These are phyloP conservation scores for Anthrax anthrax DNA, from an alignment of 2,888 invertebrate genomes.

Conservation along the genomic window DNA sequence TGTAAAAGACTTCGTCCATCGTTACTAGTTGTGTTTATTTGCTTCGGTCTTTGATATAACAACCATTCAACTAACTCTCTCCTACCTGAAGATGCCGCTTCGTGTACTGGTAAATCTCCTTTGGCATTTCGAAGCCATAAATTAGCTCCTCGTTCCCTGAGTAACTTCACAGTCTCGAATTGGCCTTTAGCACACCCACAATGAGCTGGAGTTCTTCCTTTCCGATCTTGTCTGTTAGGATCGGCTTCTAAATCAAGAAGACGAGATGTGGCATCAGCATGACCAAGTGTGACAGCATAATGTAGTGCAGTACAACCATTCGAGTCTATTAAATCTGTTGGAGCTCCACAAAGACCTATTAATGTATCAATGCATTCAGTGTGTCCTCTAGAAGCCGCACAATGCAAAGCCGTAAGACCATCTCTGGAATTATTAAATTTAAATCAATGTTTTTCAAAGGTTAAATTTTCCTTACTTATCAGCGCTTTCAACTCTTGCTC, in stretches of 20 bases:
- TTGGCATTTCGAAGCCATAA: conserved; percentile 84
- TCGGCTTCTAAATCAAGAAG: conserved; percentile 82
- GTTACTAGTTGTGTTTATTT: conserved; percentile 76
- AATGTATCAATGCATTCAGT: conserved; percentile 81
- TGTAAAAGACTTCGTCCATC: conserved; percentile 89
- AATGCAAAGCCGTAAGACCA: conserved; percentile 88
- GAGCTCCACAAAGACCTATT: conserved; percentile 73
- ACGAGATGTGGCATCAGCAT: conserved; percentile 82
- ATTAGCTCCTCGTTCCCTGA: conserved; percentile 65
- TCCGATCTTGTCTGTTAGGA: conserved; percentile 81
- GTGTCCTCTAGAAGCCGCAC: conserved; percentile 93
- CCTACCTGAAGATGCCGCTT: conserved; percentile 85
- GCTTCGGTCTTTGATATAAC: conserved; percentile 65
- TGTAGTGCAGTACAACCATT: conserved; percentile 94
- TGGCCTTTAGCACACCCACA: conserved; percentile 96
- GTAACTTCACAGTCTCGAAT: conserved; percentile 65
- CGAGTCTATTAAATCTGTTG: conserved; percentile 77
- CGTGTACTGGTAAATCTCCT: conserved; percentile 91
- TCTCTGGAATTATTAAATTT: conserved; percentile 45
- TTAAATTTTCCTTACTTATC: conserved; percentile 46
- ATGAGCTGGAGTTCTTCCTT: conserved; percentile 84
- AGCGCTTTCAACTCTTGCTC: conserved; percentile 64
- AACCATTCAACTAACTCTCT: conserved; percentile 82
- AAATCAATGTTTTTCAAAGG: neutral
- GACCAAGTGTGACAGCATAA: conserved; percentile 91